Evolutionary conservation across 2,113 vertebrate genomes (phyloP), one percentile per base, ranked within the genome.

Genomic region (Ptilorrhoa leucosticta): DNA sequence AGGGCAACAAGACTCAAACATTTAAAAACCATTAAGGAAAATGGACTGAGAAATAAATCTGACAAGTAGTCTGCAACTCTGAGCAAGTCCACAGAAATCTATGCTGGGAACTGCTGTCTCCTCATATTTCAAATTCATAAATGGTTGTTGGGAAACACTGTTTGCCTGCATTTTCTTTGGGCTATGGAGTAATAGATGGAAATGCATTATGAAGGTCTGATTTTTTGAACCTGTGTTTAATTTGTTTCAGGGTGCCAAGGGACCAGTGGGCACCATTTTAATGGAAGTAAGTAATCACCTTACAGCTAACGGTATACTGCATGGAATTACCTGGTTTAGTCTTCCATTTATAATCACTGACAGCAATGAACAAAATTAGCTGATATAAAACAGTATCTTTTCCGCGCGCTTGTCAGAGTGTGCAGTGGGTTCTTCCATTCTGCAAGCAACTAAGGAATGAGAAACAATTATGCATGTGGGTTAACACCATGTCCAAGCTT

Each of bases 201-300:
- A 73, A 87, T 75, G 40, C 0, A 4, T 79, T 66, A 58, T 45
- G 24, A 26, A 7, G 5, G 11, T 48, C 35, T 93, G 61, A 77
- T 80, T 77, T 94, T 96, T 88, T 94, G 72, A 60, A 58, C 23
- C 7, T 75, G 27, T 89, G 35, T 89, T 86, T 84, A 91, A 44
- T 89, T 73, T 97, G 30, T 94, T 89, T 69, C 89, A 99, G 99
- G 99, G 99, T 35, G 30, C 71, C 44, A 98, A 98, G 97, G 99
- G 98, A 79, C 80, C 94, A 71, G 90, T 87, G 73, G 98, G 98
- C 90, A 42, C 15, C 16, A 83, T 15, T 77, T 47, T 51, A 69
- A 98, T 97, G 97, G 97, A 72, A 69, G 99, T 99, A 97, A 96
- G 98, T 98, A 76, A 96, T 80, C 19, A 48, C 63, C 87, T 89